Evolutionary conservation across 2,888 invertebrate species (phyloP).

Genomic region (Netelia inedita): DNA sequence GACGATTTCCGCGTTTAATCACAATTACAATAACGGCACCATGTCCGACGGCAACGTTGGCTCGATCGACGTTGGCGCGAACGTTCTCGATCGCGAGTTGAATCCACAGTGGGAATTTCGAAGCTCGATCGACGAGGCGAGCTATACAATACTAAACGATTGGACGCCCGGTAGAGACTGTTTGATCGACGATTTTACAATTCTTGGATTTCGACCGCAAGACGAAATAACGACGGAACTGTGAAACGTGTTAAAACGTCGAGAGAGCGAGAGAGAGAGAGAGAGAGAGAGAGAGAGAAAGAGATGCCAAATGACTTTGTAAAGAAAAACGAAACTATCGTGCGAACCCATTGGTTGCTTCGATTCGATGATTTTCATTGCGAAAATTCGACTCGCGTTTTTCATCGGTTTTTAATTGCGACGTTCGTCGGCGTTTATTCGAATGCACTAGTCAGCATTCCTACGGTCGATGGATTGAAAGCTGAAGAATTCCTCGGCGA

Average conservation of each 20-base stretch:
- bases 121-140: slow-evolving; percentile 80
- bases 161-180: slow-evolving; percentile 83
- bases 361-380: slow-evolving; percentile 1
- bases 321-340: slow-evolving; percentile 9
- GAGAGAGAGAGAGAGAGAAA: background rate
- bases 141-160: slow-evolving; percentile 83
- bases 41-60: slow-evolving; percentile 68
- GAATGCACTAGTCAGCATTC: slow-evolving; percentile 70
- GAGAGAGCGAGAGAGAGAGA: background rate
- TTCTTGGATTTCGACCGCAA: slow-evolving; percentile 94
- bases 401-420: background rate
- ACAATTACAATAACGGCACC: slow-evolving; percentile 79
- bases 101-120: slow-evolving; percentile 87
- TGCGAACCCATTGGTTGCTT: background rate
- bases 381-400: background rate
- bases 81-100: slow-evolving; percentile 80
- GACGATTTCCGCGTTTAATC: slow-evolving; percentile 83
- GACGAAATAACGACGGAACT: slow-evolving; percentile 96
- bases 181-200: slow-evolving; percentile 90
- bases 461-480: slow-evolving; percentile 31
- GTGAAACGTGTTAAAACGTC: slow-evolving; percentile 82
- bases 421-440: slow-evolving; percentile 17
- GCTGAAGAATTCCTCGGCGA: background rate
- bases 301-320: slow-evolving; percentile 51
- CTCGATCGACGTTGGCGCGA: slow-evolving; percentile 72